Percentiles rank a stretch among this genome's conserved stretches.
Evolutionary conservation across 1,140 invertebrate species (phyloP).

Genomic region (Drosophila lacteicornis): DNA sequence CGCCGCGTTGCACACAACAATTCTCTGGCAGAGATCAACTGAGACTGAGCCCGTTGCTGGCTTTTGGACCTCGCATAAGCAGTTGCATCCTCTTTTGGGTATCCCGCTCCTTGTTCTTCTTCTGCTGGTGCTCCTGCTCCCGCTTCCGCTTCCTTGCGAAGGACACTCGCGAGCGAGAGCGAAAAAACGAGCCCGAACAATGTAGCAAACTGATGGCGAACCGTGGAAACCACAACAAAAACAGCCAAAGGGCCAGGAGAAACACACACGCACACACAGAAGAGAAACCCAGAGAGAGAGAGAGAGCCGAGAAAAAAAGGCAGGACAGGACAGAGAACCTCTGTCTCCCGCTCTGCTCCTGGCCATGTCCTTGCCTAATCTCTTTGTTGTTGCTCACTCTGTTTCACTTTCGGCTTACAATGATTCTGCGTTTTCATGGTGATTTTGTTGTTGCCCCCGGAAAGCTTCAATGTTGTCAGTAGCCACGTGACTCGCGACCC

Average conservation of each 20-base stretch:
- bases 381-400: conserved; percentile 61
- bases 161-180: conserved; percentile 43
- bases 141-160: conserved; percentile 30
- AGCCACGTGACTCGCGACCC: conserved; percentile 60
- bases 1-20: conserved; percentile 81
- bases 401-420: conserved; percentile 79
- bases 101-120: conserved; percentile 16
- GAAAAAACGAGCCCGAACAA: conserved; percentile 36
- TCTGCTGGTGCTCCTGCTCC: conserved; percentile 19
- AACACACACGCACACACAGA: neutral
- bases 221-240: conserved; percentile 62
- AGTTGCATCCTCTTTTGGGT: conserved; percentile 65
- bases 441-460: conserved; percentile 42
- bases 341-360: conserved; percentile 47
- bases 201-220: conserved; percentile 37
- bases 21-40: conserved; percentile 83
- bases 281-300: conserved; percentile 11
- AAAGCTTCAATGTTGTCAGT: conserved; percentile 62
- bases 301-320: conserved; percentile 23
- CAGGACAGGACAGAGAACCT: conserved; percentile 31
- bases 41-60: conserved; percentile 61
- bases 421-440: conserved; percentile 81
- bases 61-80: conserved; percentile 52
- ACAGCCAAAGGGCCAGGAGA: conserved; percentile 63
- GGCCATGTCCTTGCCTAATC: conserved; percentile 70